Percentiles rank a stretch among this genome's conserved stretches.
phyloP scores from a whole-genome alignment of 2,797 vertebrate genomes.

The Molossus molossus region DNA sequence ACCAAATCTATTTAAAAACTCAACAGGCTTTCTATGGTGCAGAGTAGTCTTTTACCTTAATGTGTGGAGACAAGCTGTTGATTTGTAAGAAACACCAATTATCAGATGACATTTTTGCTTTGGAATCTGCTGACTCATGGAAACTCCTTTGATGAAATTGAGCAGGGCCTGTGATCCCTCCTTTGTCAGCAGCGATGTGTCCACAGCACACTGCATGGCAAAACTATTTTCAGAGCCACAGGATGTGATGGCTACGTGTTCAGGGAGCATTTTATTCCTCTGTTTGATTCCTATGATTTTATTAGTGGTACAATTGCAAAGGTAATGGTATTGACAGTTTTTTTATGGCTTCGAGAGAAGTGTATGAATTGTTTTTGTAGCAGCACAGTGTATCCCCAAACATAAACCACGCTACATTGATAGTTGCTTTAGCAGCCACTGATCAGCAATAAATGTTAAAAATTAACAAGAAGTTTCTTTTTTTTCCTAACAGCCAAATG shows the following conservation, averaged over 20 bases:
- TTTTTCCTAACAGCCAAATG: conserved; percentile 78
- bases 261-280: conserved; percentile 66
- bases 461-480: conserved; percentile 86
- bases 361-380: conserved; percentile 59
- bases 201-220: background rate
- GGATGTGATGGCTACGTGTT: conserved; percentile 67
- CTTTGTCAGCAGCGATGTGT: background rate
- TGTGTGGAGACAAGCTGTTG: conserved; percentile 73
- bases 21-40: background rate
- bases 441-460: conserved; percentile 87
- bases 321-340: conserved; percentile 72
- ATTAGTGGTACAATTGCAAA: background rate
- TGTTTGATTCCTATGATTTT: conserved; percentile 67
- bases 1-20: conserved; percentile 36
- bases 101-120: conserved; percentile 59
- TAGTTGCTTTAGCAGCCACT: conserved; percentile 76
- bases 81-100: conserved; percentile 78
- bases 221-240: conserved; percentile 55
- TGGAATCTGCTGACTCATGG: background rate
- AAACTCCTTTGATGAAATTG: conserved; percentile 60
- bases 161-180: background rate
- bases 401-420: conserved; percentile 69
- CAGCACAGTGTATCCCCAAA: conserved; percentile 32
- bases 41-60: conserved; percentile 45
- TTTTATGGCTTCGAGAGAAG: conserved; percentile 69